Percentiles rank a stretch among this genome's conserved stretches.
Conservation (phyloP, 2,797 vertebrate genomes). For the Mareca penelope region DNA sequence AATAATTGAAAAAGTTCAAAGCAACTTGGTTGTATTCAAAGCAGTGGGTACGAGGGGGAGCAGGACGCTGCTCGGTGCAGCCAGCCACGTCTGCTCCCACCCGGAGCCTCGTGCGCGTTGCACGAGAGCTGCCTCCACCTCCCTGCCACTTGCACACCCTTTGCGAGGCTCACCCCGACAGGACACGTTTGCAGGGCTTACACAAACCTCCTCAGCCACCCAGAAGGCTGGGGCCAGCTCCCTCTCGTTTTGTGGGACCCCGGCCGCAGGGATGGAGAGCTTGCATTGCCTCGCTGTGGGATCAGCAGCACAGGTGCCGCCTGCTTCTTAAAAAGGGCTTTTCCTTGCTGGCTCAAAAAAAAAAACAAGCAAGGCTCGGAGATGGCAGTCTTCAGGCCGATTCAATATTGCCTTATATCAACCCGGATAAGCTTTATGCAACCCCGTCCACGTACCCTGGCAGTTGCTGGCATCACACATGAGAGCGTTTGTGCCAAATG, state of each 20-base stretch:
- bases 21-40: conserved; percentile 69
- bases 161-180: neutral
- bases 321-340: neutral
- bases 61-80: neutral
- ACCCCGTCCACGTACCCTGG: conserved; percentile 26
- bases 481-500: conserved; percentile 48
- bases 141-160: neutral
- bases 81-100: neutral
- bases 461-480: conserved; percentile 53
- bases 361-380: conserved; percentile 18
- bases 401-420: conserved; percentile 38
- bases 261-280: neutral
- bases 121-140: neutral
- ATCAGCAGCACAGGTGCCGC: neutral
- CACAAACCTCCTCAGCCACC: neutral
- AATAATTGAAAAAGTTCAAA: conserved; percentile 73
- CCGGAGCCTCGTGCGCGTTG: neutral
- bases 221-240: neutral
- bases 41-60: neutral
- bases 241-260: too few relatives aligned
- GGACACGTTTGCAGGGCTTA: neutral
- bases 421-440: conserved; percentile 49
- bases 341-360: conserved; percentile 18
- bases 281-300: neutral
- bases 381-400: neutral